phyloP scores from a whole-genome alignment of 2,888 invertebrate species.

The Deroplatys truncata region DNA sequence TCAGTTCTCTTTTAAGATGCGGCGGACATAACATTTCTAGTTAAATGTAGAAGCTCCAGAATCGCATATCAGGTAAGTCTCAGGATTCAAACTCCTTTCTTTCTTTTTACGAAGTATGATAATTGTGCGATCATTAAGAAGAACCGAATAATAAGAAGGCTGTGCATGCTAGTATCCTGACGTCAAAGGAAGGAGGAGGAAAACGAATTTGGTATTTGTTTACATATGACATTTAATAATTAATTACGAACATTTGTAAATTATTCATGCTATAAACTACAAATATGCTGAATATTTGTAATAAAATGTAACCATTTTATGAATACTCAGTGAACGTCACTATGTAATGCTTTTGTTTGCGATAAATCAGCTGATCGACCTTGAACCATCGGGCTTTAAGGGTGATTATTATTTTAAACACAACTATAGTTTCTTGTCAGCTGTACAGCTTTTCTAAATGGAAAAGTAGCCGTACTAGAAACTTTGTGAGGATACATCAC shows the following conservation, averaged over 20 bases:
- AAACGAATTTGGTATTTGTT: neutral
- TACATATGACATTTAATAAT: neutral
- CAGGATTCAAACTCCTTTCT: neutral
- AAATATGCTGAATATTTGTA: neutral
- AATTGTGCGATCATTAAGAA: neutral
- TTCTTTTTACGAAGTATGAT: neutral
- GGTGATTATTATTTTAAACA: neutral
- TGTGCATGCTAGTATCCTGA: neutral
- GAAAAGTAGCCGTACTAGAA: neutral
- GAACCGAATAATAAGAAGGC: neutral
- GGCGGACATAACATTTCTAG: neutral
- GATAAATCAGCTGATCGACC: constrained; percentile 16
- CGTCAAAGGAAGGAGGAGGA: neutral
- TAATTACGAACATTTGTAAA: neutral
- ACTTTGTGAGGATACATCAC: neutral
- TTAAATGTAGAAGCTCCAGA: neutral
- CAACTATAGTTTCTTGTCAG: neutral
- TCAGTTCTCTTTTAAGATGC: neutral
- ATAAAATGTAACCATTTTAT: neutral
- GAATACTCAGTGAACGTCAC: neutral
- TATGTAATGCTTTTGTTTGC: neutral
- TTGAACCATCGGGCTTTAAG: constrained; percentile 1
- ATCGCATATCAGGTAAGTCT: no score
- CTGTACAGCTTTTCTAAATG: neutral
- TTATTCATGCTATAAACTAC: neutral